Evolutionary conservation across 2,888 invertebrate species (phyloP).

Genomic region (Ennomos quercinarius): DNA sequence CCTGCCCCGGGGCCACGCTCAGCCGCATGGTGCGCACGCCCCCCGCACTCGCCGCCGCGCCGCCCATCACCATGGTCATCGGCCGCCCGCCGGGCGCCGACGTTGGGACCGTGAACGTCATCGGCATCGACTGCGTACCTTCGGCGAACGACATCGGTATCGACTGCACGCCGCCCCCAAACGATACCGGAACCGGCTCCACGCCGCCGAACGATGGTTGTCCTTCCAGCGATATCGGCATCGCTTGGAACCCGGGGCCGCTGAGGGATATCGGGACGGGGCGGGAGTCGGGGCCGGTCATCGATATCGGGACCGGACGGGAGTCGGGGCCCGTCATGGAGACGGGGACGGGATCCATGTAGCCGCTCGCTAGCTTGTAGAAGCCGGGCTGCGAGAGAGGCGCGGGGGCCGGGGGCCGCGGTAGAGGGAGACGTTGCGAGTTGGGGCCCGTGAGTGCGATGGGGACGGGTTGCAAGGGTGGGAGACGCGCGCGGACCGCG

Average conservation of each 20-base stretch:
- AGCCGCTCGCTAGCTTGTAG: conserved; percentile 7
- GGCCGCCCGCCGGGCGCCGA: conserved; percentile 15
- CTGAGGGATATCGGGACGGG: conserved; percentile 1
- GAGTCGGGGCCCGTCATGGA: conserved; percentile 30
- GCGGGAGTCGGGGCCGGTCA: conserved; percentile 7
- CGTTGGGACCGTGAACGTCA: conserved; percentile 5
- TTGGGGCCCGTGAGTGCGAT: conserved; percentile 23
- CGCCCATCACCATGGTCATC: conserved; percentile 10
- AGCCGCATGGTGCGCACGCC: not conserved
- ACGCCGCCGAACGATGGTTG: not conserved
- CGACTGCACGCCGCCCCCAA: conserved; percentile 2
- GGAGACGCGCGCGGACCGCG: not conserved
- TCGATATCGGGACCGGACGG: conserved; percentile 29
- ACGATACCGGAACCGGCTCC: not conserved
- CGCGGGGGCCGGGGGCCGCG: conserved; percentile 1
- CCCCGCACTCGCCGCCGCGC: not conserved
- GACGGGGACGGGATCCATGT: conserved; percentile 14
- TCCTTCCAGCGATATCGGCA: conserved; percentile 2
- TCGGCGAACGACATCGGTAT: conserved; percentile 19
- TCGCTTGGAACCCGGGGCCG: not conserved
- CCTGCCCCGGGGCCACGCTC: not conserved
- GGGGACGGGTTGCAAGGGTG: conserved; percentile 18
- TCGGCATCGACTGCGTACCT: conserved; percentile 6
- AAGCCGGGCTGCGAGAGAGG: not conserved
- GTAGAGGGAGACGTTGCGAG: conserved; percentile 13